phyloP scores from a whole-genome alignment of 2,888 invertebrate species.

The Isoperla grammatica region DNA sequence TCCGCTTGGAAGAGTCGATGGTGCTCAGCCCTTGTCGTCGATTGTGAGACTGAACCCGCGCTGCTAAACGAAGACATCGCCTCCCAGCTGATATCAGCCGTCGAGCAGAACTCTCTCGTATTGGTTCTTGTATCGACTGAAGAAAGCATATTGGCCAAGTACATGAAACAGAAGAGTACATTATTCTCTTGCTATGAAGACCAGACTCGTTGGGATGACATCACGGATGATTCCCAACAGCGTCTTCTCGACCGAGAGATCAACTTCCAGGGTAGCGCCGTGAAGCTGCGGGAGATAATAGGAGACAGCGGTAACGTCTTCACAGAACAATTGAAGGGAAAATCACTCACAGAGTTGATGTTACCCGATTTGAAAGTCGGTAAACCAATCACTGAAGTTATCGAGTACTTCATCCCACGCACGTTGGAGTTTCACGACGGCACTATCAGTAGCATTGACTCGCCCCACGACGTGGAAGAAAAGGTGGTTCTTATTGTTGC shows the following conservation, averaged over 20 bases:
- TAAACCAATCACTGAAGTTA: not conserved
- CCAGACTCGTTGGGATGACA: not conserved
- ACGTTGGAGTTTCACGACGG: conserved; percentile 1
- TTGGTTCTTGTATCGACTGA: no score
- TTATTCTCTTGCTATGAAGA: no score
- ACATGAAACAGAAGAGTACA: no score
- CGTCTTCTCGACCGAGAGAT: not conserved
- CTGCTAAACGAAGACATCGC: no score
- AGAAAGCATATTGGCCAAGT: no score
- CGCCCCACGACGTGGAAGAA: not conserved
- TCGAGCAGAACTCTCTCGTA: no score
- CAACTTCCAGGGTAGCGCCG: conserved; percentile 10
- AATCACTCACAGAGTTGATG: not conserved
- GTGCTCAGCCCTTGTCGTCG: no score
- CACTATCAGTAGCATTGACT: not conserved
- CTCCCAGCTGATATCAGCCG: no score
- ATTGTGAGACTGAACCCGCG: no score
- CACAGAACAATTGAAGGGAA: not conserved
- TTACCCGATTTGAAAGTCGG: not conserved
- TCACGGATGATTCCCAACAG: conserved; percentile 1
- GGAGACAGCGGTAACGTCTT: not conserved
- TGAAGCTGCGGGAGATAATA: not conserved
- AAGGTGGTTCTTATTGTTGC: not conserved
- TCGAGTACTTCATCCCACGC: conserved; percentile 12
- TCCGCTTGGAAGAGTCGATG: no score